Evolutionary conservation across 1,140 invertebrate species (phyloP), one percentile per base, ranked within the genome.

Genomic region (Eumaeus atala): DNA sequence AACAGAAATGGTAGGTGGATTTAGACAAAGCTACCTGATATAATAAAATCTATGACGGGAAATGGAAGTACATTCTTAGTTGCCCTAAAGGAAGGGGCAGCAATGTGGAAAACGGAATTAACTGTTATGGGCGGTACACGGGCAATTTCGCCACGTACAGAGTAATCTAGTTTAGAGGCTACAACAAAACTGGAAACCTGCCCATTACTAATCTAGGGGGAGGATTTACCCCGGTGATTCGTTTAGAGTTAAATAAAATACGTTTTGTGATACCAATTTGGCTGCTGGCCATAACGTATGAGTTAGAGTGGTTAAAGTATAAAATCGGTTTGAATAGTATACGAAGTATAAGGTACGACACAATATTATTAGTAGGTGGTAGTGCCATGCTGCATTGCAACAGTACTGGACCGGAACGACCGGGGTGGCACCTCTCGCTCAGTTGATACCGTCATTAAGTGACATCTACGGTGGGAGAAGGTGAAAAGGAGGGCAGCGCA

Each of bases 41-140:
- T 14, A 44, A 44, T 44, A 44, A 44, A 44, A 44, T 44, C 40
- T 44, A 44, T 44, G 40, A 44, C 12, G 9, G 17, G 9, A 14
- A 16, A 9, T 16, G 12, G 16, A 44, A 16, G 16, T 40, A 14
- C n/a, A 14, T 12, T 40, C 38, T 40, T 44, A 44, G 40, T 44
- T 12, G 40, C 40, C 40, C 40, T 16, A 44, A 44, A 28, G 21
- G 21, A 28, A n/a, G n/a, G 21, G 40, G 34, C 38, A 48, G 44
- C 34, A 55, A 55, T 55, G 44, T 55, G 53, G 53, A 47, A 55
- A 47, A 21, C 17, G 17, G 53, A 55, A 48, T 48, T 55, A 55
- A 47, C 53, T 9, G 53, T 47, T 55, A 37, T 38, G 33, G 53
- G 42, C 17, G 21, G 10, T 21, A n/a, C 44, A 34, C 44, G 34